A percentile compares a stretch with the other conserved stretches of the same genome.
Evolutionary conservation across 2,888 invertebrate species (phyloP).

Genomic region (Allygus modestus): DNA sequence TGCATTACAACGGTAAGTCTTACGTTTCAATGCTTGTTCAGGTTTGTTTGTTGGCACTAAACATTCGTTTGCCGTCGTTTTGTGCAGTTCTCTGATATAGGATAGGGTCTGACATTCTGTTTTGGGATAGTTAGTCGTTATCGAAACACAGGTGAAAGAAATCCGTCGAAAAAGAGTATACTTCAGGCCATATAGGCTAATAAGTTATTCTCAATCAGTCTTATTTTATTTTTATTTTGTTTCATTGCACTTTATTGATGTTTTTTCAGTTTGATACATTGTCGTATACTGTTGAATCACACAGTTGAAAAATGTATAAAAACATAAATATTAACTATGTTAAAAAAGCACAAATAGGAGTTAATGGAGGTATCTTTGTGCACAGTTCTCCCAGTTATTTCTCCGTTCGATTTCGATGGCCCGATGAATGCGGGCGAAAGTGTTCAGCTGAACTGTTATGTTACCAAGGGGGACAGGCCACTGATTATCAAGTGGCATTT

Average conservation of each 20-base stretch:
- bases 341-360: no score
- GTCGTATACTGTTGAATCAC: background rate
- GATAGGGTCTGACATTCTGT: conserved; percentile 10
- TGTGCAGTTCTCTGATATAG: background rate
- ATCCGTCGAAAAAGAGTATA: background rate
- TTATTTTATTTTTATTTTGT: background rate
- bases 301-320: background rate
- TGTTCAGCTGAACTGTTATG: conserved; percentile 72
- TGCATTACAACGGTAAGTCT: conserved; percentile 15
- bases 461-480: conserved; percentile 72
- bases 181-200: background rate
- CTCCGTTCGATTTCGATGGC: conserved; percentile 72
- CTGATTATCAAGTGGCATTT: conserved; percentile 74
- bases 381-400: conserved; percentile 71
- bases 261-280: background rate
- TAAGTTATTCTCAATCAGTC: background rate
- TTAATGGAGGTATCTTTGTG: background rate
- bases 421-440: conserved; percentile 71
- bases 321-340: no score
- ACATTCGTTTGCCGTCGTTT: background rate
- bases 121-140: background rate
- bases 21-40: conserved; percentile 32
- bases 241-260: background rate
- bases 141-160: background rate
- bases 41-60: conserved; percentile 38